These are phyloP conservation scores for Lacanobia oleracea DNA, from an alignment of 2,888 invertebrate species.

Conservation along the genomic window DNA sequence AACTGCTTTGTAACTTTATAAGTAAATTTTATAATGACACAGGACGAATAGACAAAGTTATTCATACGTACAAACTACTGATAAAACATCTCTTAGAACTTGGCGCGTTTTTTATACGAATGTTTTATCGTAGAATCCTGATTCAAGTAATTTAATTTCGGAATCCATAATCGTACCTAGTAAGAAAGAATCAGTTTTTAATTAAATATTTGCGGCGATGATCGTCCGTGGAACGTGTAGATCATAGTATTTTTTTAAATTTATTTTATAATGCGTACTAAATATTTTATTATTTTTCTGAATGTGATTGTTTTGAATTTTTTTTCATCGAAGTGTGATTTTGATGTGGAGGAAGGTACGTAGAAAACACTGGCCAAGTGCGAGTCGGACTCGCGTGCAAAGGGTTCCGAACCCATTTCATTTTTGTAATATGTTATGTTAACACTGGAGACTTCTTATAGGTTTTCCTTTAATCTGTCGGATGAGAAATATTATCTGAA, in stretches of 20 bases:
- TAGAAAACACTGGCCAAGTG: background rate
- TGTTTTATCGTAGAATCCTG: slow-evolving; percentile 30
- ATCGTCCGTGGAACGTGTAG: slow-evolving; percentile 1
- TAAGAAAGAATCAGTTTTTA: slow-evolving; percentile 25
- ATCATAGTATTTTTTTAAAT: background rate
- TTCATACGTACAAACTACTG: background rate
- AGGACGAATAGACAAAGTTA: background rate
- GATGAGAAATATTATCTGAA: too few relatives aligned
- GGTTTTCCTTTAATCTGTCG: too few relatives aligned
- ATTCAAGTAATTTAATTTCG: slow-evolving; percentile 19
- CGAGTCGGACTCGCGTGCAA: too few relatives aligned
- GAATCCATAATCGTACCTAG: slow-evolving; percentile 6
- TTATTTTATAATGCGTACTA: slow-evolving; percentile 32
- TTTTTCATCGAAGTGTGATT: slow-evolving; percentile 39
- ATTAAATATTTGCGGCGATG: slow-evolving; percentile 11
- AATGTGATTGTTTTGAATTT: slow-evolving; percentile 49
- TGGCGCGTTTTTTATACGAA: slow-evolving; percentile 8
- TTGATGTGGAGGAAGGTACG: slow-evolving; percentile 53
- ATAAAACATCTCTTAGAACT: slow-evolving; percentile 5
- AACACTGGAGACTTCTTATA: too few relatives aligned
- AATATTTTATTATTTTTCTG: slow-evolving; percentile 36
- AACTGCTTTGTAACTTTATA: background rate
- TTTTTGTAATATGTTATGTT: too few relatives aligned
- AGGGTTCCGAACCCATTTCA: too few relatives aligned
- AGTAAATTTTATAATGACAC: background rate